Percentiles rank a stretch among this genome's conserved stretches.
phyloP scores from a whole-genome alignment of 1,140 invertebrate genomes.

The Schlechtendalia chinensis region DNA sequence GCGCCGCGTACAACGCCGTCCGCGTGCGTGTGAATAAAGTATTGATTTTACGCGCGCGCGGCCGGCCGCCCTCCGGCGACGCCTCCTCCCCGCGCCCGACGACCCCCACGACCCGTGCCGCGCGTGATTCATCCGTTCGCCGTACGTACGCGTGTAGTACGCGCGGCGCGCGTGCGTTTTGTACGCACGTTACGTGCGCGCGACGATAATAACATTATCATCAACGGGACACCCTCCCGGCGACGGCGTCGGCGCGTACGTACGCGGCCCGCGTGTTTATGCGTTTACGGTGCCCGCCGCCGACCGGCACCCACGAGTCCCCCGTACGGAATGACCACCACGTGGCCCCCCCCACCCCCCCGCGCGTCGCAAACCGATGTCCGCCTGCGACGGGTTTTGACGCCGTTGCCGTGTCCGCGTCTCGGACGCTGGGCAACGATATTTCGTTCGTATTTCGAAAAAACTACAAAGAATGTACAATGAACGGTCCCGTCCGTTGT shows the following conservation, averaged over 20 bases:
- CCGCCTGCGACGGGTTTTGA: no score
- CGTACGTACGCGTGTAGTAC: no score
- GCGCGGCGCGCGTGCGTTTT: not conserved
- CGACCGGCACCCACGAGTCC: no score
- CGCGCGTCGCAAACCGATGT: no score
- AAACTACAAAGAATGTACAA: no score
- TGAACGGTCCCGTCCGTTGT: no score
- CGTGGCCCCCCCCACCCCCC: no score
- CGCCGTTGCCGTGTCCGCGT: not conserved
- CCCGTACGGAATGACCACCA: no score
- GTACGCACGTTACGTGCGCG: not conserved
- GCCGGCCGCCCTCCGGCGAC: slow-evolving; percentile 15
- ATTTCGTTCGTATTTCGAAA: no score
- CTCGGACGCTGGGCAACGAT: no score
- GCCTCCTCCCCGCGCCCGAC: not conserved
- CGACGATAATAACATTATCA: not conserved
- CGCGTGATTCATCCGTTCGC: slow-evolving; percentile 17
- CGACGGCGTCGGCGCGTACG: not conserved
- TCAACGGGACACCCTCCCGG: not conserved
- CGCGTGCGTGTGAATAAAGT: slow-evolving; percentile 31
- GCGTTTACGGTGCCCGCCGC: no score
- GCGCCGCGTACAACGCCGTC: slow-evolving; percentile 1
- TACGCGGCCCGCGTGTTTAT: not conserved
- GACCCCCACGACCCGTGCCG: no score
- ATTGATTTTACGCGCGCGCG: slow-evolving; percentile 43